Evolutionary conservation across 2,113 vertebrate species (phyloP).

Genomic region (Prionailurus viverrinus): DNA sequence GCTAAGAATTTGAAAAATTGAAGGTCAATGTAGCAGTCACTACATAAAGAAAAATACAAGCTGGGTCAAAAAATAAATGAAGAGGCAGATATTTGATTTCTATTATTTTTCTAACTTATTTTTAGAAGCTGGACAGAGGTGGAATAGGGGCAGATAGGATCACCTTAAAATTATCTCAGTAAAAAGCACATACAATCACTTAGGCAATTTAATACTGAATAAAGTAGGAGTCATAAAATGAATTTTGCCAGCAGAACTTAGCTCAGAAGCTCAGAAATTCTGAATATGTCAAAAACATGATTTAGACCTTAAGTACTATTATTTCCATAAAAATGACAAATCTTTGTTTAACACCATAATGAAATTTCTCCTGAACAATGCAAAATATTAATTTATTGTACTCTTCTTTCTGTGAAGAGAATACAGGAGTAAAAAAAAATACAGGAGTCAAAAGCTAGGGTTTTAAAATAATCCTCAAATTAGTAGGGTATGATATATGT

Average conservation of each 20-base stretch:
- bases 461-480: conserved; percentile 81
- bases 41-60: background rate
- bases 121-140: background rate
- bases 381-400: conserved; percentile 80
- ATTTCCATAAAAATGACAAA: conserved; percentile 79
- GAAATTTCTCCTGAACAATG: conserved; percentile 55
- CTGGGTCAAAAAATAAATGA: background rate
- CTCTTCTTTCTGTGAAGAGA: conserved; percentile 73
- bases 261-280: background rate
- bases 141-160: background rate
- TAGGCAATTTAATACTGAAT: background rate
- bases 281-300: background rate
- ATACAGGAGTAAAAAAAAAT: conserved; percentile 71
- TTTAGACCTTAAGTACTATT: conserved; percentile 71
- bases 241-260: background rate
- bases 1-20: background rate
- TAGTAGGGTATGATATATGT: conserved; percentile 62
- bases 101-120: background rate
- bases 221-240: background rate
- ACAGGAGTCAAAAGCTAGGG: conserved; percentile 30
- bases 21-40: background rate
- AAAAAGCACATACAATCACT: background rate
- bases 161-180: background rate
- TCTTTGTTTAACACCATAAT: conserved; percentile 75
- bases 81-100: background rate